A percentile compares a stretch with the other conserved stretches of the same genome.
These are phyloP conservation scores for Muscicapa striata DNA, from an alignment of 2,797 vertebrate species.

Conservation along the genomic window DNA sequence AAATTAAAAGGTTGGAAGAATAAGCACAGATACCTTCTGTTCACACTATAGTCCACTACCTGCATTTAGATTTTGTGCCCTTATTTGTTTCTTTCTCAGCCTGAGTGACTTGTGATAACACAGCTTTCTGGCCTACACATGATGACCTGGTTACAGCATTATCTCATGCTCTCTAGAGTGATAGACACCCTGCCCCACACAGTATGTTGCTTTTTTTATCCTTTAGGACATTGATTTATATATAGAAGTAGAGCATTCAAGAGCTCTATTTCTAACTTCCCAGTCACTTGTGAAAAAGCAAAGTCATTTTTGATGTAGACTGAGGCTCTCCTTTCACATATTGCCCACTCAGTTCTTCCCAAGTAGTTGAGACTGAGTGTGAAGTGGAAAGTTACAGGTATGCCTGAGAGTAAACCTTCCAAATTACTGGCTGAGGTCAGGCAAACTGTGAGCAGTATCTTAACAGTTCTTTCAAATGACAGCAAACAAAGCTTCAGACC, in stretches of 20 bases:
- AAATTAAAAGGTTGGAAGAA: not conserved
- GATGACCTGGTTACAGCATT: not conserved
- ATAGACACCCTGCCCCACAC: not conserved
- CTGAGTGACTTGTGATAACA: not conserved
- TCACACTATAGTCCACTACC: not conserved
- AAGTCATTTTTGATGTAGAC: not conserved
- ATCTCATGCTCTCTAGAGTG: not conserved
- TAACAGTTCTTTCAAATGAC: conserved; percentile 71
- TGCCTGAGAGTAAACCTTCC: conserved; percentile 67
- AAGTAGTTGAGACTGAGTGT: conserved; percentile 14
- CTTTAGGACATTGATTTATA: not conserved
- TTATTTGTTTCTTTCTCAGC: not conserved
- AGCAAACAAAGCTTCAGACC: conserved; percentile 68
- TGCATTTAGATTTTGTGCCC: not conserved
- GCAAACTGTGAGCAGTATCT: conserved; percentile 64
- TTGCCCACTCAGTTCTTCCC: not conserved
- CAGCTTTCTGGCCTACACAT: not conserved
- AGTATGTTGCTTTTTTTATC: not conserved
- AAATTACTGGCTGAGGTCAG: conserved; percentile 70
- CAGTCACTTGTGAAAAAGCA: not conserved
- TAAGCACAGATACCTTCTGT: not conserved
- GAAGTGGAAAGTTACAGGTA: conserved; percentile 80
- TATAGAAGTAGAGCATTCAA: not conserved
- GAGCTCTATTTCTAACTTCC: not conserved
- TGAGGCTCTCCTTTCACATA: not conserved